A percentile compares a stretch with the other conserved stretches of the same genome.
These are phyloP conservation scores for Plecturocebus donacophilus DNA, from an alignment of 2,113 vertebrate genomes.

Conservation along the genomic window DNA sequence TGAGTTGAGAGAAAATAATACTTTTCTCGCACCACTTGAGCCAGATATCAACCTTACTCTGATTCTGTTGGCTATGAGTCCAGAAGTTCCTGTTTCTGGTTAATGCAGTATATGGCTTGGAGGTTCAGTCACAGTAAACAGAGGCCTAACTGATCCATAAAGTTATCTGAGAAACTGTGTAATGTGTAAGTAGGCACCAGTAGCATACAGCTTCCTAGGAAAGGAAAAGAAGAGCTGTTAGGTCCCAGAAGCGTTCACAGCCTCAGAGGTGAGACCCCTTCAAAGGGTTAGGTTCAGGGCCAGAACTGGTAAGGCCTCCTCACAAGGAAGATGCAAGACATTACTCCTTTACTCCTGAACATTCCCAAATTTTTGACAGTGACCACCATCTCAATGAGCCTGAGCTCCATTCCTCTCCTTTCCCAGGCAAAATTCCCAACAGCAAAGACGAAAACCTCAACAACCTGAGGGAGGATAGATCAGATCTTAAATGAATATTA, in stretches of 20 bases:
- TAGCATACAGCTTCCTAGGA: background rate
- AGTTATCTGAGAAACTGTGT: background rate
- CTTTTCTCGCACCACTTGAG: background rate
- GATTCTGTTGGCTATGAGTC: background rate
- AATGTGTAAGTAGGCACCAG: background rate
- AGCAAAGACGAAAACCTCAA: background rate
- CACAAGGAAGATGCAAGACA: background rate
- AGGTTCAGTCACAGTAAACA: background rate
- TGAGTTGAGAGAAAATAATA: background rate
- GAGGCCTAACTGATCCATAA: conserved; percentile 3
- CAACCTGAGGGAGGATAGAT: background rate
- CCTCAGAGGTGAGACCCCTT: background rate
- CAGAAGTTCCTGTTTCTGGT: background rate
- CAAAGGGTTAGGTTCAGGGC: background rate
- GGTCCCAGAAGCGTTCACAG: background rate
- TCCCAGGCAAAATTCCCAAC: background rate
- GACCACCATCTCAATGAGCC: background rate
- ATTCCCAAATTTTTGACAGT: background rate
- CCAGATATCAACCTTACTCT: background rate
- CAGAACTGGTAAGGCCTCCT: background rate
- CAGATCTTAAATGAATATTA: background rate
- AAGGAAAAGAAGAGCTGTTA: background rate
- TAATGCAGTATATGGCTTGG: background rate
- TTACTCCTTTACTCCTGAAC: background rate
- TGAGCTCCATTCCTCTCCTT: background rate